Evolutionary conservation across 2,888 invertebrate genomes (phyloP).

Genomic region (Chrysolina haemoptera): DNA sequence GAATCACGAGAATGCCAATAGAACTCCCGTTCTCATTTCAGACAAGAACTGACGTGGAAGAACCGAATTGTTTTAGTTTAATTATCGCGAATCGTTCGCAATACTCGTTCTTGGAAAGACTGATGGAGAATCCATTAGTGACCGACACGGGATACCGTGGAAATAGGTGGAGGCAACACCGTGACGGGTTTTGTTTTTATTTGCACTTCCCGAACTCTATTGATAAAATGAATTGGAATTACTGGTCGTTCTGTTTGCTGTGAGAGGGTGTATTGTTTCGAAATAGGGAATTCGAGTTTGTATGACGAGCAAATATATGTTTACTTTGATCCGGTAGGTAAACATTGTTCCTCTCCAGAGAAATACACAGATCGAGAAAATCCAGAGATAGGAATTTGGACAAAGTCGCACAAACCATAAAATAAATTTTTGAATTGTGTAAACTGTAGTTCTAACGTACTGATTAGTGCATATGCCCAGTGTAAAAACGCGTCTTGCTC

Average conservation of each 20-base stretch:
- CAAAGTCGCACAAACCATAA: too few species aligned
- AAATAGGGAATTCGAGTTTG: too few species aligned
- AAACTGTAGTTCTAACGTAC: too few species aligned
- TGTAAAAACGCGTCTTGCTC: too few species aligned
- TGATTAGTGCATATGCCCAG: too few species aligned
- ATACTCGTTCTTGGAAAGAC: conserved; percentile 8
- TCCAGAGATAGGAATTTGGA: too few species aligned
- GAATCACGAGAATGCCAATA: not conserved
- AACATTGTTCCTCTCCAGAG: too few species aligned
- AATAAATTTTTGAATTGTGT: too few species aligned
- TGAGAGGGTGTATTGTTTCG: not conserved
- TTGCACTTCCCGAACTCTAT: not conserved
- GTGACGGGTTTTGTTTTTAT: conserved; percentile 18
- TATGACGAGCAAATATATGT: too few species aligned
- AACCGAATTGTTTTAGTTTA: conserved; percentile 22
- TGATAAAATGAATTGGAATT: conserved; percentile 14
- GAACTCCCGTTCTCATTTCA: not conserved
- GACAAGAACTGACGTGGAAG: conserved; percentile 9
- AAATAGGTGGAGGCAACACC: conserved; percentile 20
- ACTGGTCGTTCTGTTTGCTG: not conserved
- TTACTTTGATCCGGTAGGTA: too few species aligned
- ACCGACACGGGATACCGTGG: conserved; percentile 10
- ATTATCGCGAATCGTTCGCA: conserved; percentile 7
- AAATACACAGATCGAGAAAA: too few species aligned
- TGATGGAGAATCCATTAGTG: conserved; percentile 29